A percentile compares a stretch with the other conserved stretches of the same genome.
Evolutionary conservation across 2,888 invertebrate genomes (phyloP).

Genomic region (Aporophyla nigra): DNA sequence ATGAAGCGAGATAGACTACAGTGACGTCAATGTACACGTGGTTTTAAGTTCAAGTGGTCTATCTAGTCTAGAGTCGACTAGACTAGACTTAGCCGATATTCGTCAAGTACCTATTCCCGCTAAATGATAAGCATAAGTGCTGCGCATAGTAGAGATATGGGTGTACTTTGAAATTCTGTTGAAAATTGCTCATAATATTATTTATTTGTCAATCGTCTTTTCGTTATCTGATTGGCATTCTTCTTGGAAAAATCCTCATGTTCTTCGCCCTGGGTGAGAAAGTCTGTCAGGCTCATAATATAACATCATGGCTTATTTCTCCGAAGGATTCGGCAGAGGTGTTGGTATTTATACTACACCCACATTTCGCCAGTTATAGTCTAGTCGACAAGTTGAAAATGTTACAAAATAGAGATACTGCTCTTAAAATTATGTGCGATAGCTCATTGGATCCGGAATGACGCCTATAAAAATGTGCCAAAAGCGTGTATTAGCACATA

Average conservation of each 20-base stretch:
- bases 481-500: too few species aligned
- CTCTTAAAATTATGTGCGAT: too few species aligned
- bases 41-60: background rate
- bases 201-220: background rate
- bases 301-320: too few species aligned
- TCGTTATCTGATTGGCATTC: background rate
- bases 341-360: too few species aligned
- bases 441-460: too few species aligned
- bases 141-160: background rate
- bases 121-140: background rate
- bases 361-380: too few species aligned
- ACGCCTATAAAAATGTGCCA: too few species aligned
- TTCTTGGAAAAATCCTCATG: background rate
- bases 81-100: background rate
- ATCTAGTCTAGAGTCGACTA: background rate
- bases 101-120: background rate
- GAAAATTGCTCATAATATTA: background rate
- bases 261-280: background rate
- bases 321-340: too few species aligned
- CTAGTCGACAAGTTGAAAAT: too few species aligned
- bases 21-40: background rate
- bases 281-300: too few species aligned
- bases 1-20: background rate
- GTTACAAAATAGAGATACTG: too few species aligned
- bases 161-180: constrained; percentile 1